A percentile compares a stretch with the other conserved stretches of the same genome.
phyloP scores from a whole-genome alignment of 2,113 vertebrate genomes.

The Seriola dumerili region DNA sequence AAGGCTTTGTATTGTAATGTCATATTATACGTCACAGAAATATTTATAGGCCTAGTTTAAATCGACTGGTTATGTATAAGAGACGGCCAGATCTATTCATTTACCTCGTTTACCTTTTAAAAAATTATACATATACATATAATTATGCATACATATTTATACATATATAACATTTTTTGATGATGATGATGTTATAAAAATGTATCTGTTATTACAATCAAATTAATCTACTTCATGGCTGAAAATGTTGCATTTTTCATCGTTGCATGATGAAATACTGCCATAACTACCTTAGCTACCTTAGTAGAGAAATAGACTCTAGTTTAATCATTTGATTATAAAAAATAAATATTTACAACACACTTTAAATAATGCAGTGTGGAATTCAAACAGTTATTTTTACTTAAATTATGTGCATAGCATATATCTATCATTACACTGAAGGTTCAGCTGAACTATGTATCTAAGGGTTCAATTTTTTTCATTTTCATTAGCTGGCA shows the following conservation, averaged over 20 bases:
- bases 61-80: background rate
- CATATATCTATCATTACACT: background rate
- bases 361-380: too few relatives aligned
- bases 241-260: too few relatives aligned
- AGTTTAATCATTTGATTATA: too few relatives aligned
- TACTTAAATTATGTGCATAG: background rate
- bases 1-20: background rate
- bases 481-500: background rate
- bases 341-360: too few relatives aligned
- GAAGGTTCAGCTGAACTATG: background rate
- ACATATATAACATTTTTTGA: too few relatives aligned
- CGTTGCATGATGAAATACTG: background rate
- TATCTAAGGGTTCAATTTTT: background rate
- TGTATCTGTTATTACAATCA: background rate
- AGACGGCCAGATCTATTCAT: background rate
- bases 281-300: background rate
- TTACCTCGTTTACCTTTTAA: background rate
- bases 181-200: background rate
- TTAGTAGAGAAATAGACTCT: too few relatives aligned
- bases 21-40: background rate
- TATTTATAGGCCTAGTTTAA: constrained; percentile 10
- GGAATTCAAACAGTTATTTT: background rate
- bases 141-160: too few relatives aligned
- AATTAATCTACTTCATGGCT: background rate
- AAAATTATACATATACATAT: background rate